Evolutionary conservation across 2,888 invertebrate genomes (phyloP).

Genomic region (Andrena fulva): DNA sequence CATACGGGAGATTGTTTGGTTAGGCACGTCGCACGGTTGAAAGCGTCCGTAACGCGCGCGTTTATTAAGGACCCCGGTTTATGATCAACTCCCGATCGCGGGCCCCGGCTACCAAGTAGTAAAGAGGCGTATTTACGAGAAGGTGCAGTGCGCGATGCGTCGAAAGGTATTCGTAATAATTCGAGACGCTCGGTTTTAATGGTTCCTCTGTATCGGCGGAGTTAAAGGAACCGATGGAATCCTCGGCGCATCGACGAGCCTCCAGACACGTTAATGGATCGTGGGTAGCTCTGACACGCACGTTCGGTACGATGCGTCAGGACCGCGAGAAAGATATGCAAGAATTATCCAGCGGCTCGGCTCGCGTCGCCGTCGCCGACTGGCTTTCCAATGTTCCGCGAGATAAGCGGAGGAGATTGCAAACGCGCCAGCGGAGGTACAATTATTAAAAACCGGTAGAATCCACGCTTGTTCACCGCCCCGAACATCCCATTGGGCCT

Average conservation of each 20-base stretch:
- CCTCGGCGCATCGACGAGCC: slow-evolving; percentile 41
- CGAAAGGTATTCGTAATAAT: slow-evolving; percentile 55
- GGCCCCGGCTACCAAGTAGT: slow-evolving; percentile 20
- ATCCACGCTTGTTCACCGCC: slow-evolving; percentile 67
- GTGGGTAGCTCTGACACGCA: slow-evolving; percentile 44
- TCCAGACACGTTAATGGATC: slow-evolving; percentile 57
- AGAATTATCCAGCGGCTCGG: slow-evolving; percentile 59
- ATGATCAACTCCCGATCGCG: slow-evolving; percentile 46
- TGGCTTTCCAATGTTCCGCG: slow-evolving; percentile 60
- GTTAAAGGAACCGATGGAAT: slow-evolving; percentile 57
- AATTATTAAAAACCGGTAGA: slow-evolving; percentile 75
- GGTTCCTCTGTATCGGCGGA: slow-evolving; percentile 27
- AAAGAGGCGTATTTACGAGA: slow-evolving; percentile 48
- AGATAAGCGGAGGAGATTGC: slow-evolving; percentile 61
- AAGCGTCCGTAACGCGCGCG: slow-evolving; percentile 15
- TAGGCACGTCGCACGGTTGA: slow-evolving; percentile 1
- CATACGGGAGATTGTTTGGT: neutral
- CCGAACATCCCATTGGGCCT: slow-evolving; percentile 68
- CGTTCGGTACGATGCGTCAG: slow-evolving; percentile 37
- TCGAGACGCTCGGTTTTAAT: slow-evolving; percentile 43
- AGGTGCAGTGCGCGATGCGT: slow-evolving; percentile 32
- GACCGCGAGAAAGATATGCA: slow-evolving; percentile 63
- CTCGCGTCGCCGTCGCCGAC: slow-evolving; percentile 38
- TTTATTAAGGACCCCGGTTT: slow-evolving; percentile 46
- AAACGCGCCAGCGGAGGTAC: slow-evolving; percentile 37